Evolutionary conservation across 1,140 invertebrate genomes (phyloP).

Genomic region (Andricus grossulariae): DNA sequence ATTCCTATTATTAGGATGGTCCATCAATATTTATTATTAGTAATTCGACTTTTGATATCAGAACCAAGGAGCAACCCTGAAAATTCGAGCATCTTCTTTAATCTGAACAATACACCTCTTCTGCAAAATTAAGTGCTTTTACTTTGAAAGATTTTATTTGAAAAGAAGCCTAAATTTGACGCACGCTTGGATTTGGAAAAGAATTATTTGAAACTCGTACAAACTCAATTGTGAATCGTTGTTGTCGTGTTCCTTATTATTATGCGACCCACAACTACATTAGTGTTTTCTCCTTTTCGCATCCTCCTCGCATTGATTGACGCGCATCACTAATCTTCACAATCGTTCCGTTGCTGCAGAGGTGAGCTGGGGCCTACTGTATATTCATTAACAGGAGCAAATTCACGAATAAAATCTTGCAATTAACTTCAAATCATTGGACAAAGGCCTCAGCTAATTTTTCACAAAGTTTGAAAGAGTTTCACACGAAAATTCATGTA

Average conservation of each 20-base stretch:
- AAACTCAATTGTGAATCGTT: constrained; percentile 57
- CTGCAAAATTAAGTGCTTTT: no score
- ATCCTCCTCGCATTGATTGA: constrained; percentile 73
- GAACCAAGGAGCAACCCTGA: no score
- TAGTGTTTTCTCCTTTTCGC: constrained; percentile 73
- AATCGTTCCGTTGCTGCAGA: constrained; percentile 75
- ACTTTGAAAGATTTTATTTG: no score
- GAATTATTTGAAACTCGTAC: constrained; percentile 37
- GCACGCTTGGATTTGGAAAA: neutral
- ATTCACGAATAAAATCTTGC: constrained; percentile 50
- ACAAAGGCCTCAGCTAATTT: constrained; percentile 46
- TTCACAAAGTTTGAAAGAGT: constrained; percentile 33
- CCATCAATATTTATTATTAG: no score
- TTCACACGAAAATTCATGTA: constrained; percentile 55
- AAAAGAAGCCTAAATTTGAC: no score
- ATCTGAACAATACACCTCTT: no score
- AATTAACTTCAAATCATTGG: constrained; percentile 27
- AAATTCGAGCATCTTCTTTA: no score
- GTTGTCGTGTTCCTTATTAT: constrained; percentile 55
- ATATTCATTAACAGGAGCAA: constrained; percentile 60
- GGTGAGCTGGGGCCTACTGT: constrained; percentile 73
- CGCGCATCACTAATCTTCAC: constrained; percentile 73
- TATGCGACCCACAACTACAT: constrained; percentile 64
- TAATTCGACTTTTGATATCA: no score
- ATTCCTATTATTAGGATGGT: no score